Base-by-base conservation (phyloP, 2,888 invertebrate genomes). In the Hypomecis punctinalis region DNA sequence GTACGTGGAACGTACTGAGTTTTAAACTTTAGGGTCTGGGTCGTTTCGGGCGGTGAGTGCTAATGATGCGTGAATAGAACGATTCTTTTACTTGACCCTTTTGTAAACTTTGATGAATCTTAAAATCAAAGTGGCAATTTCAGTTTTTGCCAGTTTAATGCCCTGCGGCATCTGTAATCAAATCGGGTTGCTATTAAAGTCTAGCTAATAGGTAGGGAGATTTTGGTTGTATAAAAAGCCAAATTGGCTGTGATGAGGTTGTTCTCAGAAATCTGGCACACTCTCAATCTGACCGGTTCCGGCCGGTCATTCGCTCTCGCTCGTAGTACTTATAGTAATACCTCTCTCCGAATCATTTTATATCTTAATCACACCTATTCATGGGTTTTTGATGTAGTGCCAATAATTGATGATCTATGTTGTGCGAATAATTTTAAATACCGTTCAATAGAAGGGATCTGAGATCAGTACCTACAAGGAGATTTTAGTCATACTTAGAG, bases 11-110 rank as follows among this genome's bases (percentile, higher is more conserved):
- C 73, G 78, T 75, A 75, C 74, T 70, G 76, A n/a, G 68, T 78
- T 83, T 84, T 85, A 76, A 83, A 82, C 76, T 82, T 83, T 78
- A 75, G 85, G 85, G 81, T 81, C 79, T 79, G 62, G 71, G 77
- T 79, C 86, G 89, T 87, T 86, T 83, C 87, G 88, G 85, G 52
- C 66, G 74, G 88, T 90, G 85, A 81, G 80, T 75, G 68, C 85
- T 86, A 91, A 90, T 92, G 88, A 80, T 82, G 88, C 91, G 79
- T 88, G 77, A 87, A 89, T 80, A 68, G 72, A 86, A 82, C 76
- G 76, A 84, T 80, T 79, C 79, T 80, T 83, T 84, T 77, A 81
- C 67, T 72, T 68, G 47, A 61, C 47, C 62, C 61, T 53, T 69
- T 61, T 45, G 42, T 45, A 35, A 54, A 47, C 52, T 48, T 49